Conservation (phyloP, 2,113 vertebrate species). For the Alectura lathami region DNA sequence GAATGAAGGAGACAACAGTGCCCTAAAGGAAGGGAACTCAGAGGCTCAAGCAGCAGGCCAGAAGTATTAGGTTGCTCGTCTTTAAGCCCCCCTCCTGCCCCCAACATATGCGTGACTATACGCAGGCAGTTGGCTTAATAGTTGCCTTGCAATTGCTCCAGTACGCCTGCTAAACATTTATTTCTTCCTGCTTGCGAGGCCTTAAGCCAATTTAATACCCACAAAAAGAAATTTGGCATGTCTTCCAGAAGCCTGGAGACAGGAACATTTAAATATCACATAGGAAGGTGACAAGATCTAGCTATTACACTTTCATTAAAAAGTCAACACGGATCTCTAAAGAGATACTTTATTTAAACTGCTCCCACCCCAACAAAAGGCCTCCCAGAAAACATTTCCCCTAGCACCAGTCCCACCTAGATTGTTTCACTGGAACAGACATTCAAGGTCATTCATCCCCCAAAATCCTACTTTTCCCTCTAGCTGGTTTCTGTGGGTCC, state of each 20-base stretch:
- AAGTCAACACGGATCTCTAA: background rate
- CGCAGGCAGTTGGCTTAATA: background rate
- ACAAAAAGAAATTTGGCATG: background rate
- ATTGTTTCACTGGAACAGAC: background rate
- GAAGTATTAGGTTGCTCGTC: background rate
- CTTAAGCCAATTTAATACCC: background rate
- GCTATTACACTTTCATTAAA: background rate
- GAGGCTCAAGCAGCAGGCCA: background rate
- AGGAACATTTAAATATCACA: background rate
- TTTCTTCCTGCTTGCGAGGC: background rate
- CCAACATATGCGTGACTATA: background rate
- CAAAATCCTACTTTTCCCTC: background rate
- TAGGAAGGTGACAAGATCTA: background rate
- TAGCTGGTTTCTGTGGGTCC: background rate
- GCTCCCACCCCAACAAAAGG: background rate
- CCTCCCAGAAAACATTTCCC: background rate
- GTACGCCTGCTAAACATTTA: background rate
- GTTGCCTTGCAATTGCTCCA: background rate
- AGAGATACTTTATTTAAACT: background rate
- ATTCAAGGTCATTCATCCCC: slow-evolving; percentile 38
- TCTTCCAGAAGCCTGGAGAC: background rate
- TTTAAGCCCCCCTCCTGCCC: background rate
- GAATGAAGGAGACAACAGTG: slow-evolving; percentile 27
- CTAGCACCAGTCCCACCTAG: background rate
- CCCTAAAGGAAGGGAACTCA: slow-evolving; percentile 34